A percentile compares a stretch with the other conserved stretches of the same genome.
These are phyloP conservation scores for Microchirus variegatus DNA, from an alignment of 2,797 vertebrate genomes.

Conservation along the genomic window DNA sequence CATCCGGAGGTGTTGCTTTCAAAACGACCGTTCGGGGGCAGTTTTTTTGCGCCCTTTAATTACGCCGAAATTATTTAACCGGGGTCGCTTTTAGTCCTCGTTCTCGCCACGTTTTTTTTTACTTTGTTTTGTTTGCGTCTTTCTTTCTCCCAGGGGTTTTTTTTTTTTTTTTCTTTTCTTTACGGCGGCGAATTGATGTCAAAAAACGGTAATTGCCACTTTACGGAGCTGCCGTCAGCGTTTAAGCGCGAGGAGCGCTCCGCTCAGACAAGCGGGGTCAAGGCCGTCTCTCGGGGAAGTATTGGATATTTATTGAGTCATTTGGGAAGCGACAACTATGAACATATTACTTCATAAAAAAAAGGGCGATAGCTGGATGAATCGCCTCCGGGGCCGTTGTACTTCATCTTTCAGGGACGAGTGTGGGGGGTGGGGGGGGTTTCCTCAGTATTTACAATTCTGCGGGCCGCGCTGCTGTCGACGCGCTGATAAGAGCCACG, in stretches of 20 bases:
- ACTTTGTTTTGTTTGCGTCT: slow-evolving; percentile 71
- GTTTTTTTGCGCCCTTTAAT: slow-evolving; percentile 69
- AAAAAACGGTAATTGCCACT: slow-evolving; percentile 80
- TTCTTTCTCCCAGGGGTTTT: slow-evolving; percentile 43
- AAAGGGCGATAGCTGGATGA: slow-evolving; percentile 62
- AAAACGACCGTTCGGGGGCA: slow-evolving; percentile 45
- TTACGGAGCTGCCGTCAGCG: slow-evolving; percentile 68
- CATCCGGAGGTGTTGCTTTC: slow-evolving; percentile 51
- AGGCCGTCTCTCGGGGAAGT: slow-evolving; percentile 66
- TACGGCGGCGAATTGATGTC: slow-evolving; percentile 70
- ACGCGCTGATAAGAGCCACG: slow-evolving; percentile 34
- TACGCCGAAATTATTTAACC: slow-evolving; percentile 73
- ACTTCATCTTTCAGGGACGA: slow-evolving; percentile 62
- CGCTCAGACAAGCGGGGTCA: slow-evolving; percentile 70
- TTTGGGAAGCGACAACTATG: slow-evolving; percentile 70
- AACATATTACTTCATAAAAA: slow-evolving; percentile 80
- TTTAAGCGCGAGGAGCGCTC: slow-evolving; percentile 58
- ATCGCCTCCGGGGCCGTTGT: slow-evolving; percentile 57
- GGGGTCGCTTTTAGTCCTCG: slow-evolving; percentile 47
- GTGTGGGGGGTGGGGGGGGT: no score
- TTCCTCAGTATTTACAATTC: slow-evolving; percentile 68
- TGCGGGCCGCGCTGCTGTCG: slow-evolving; percentile 30
- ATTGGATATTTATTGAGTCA: slow-evolving; percentile 79
- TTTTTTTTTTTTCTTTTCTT: slow-evolving; percentile 38
- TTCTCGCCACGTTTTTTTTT: slow-evolving; percentile 29